These are phyloP conservation scores for Bovichtus diacanthus DNA, from an alignment of 2,797 vertebrate species.

Conservation along the genomic window DNA sequence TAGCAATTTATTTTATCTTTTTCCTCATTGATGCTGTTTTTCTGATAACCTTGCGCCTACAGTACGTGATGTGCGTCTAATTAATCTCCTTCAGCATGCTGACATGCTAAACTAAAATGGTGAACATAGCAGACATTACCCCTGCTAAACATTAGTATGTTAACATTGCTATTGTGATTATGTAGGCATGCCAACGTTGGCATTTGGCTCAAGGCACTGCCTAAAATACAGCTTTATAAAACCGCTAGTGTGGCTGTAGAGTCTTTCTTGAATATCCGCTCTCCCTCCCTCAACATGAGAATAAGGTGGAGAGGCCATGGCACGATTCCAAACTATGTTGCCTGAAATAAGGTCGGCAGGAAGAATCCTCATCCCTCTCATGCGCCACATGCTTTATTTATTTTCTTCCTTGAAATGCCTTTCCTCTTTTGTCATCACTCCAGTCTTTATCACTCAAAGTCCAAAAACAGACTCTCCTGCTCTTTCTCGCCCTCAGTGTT, in stretches of 20 bases:
- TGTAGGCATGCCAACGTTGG: background rate
- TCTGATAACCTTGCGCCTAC: no score
- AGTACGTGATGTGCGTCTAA: no score
- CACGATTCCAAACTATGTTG: slow-evolving; percentile 7
- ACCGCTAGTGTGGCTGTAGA: background rate
- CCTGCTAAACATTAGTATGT: background rate
- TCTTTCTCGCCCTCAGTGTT: slow-evolving; percentile 59
- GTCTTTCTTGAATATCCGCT: background rate
- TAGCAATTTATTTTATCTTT: no score
- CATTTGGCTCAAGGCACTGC: background rate
- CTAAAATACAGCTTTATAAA: background rate
- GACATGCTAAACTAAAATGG: background rate
- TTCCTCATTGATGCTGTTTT: no score
- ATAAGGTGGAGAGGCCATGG: slow-evolving; percentile 4
- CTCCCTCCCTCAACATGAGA: background rate
- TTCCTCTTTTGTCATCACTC: slow-evolving; percentile 25
- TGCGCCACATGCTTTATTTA: slow-evolving; percentile 16
- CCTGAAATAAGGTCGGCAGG: background rate
- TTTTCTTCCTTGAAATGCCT: slow-evolving; percentile 33
- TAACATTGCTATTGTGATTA: background rate
- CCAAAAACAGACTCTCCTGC: slow-evolving; percentile 54
- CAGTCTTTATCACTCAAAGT: slow-evolving; percentile 59
- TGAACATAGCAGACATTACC: background rate
- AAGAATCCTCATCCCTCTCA: slow-evolving; percentile 10
- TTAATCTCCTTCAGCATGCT: no score